Conservation (phyloP, 2,888 invertebrate species). For the Volucella inflata region DNA sequence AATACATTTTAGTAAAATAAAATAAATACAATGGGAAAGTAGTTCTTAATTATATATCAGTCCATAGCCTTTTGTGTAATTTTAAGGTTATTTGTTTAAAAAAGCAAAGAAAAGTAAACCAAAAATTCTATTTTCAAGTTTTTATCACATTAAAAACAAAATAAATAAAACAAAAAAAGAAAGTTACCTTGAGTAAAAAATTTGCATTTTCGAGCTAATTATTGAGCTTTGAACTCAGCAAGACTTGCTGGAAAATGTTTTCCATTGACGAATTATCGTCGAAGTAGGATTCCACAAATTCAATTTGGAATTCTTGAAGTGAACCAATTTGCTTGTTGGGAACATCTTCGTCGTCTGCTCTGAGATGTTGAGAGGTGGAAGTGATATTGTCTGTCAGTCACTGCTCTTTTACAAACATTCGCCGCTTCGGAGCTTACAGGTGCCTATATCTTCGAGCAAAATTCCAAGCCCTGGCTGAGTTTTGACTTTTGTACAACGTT, state of each 20-base stretch:
- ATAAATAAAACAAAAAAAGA: background rate
- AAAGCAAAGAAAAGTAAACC: no score
- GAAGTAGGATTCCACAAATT: conserved; percentile 10
- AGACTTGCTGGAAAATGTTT: no score
- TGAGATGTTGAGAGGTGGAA: no score
- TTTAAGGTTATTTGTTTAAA: no score
- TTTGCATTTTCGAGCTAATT: no score
- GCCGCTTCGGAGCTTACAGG: conserved; percentile 3
- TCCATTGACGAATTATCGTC: conserved; percentile 20
- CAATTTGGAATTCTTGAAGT: conserved; percentile 25
- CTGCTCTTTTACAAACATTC: no score
- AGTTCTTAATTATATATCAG: no score
- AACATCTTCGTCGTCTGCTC: no score
- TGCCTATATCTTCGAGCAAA: conserved; percentile 11
- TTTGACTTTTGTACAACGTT: background rate
- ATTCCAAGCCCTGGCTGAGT: conserved; percentile 5
- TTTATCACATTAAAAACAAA: no score
- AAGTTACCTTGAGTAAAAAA: background rate
- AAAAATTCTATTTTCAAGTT: no score
- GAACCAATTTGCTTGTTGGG: no score
- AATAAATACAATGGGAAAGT: no score
- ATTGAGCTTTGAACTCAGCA: conserved; percentile 4
- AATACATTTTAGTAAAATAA: background rate
- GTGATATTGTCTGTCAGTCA: background rate
- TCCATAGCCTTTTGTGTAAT: background rate